These are phyloP conservation scores for Listronotus bonariensis DNA, from an alignment of 1,140 invertebrate species.

Conservation along the genomic window DNA sequence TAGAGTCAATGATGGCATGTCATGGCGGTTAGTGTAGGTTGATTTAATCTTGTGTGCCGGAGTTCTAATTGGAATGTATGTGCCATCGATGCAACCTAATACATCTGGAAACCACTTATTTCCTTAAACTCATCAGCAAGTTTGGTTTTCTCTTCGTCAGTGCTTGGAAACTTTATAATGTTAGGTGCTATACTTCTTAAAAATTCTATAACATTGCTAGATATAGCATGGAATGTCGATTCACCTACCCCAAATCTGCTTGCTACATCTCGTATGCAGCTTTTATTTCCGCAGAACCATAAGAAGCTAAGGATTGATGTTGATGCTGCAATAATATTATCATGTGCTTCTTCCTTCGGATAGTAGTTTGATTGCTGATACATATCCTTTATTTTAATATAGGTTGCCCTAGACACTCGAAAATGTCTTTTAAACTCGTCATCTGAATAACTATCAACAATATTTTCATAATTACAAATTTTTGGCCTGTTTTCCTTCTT, in stretches of 20 bases:
- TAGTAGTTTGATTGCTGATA: no score
- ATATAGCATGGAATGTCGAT: not conserved
- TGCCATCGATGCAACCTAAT: slow-evolving; percentile 27
- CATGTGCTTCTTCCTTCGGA: no score
- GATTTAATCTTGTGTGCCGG: slow-evolving; percentile 27
- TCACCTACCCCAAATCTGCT: not conserved
- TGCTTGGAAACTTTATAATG: slow-evolving; percentile 1
- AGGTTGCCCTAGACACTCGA: no score
- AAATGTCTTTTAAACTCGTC: no score
- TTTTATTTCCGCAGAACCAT: slow-evolving; percentile 6
- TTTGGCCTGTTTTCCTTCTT: no score
- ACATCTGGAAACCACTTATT: slow-evolving; percentile 12
- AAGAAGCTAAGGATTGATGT: no score
- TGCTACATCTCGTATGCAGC: not conserved
- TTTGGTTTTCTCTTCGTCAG: not conserved
- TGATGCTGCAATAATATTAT: no score
- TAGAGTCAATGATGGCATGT: slow-evolving; percentile 17
- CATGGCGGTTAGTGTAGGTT: slow-evolving; percentile 29
- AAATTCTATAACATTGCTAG: not conserved
- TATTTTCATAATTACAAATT: no score
- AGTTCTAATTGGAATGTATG: slow-evolving; percentile 18
- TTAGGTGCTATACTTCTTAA: not conserved
- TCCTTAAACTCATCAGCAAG: no score
- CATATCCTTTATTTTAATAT: no score
- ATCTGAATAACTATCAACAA: no score